Percentiles rank a stretch among this genome's conserved stretches.
Conservation (phyloP, 2,797 vertebrate genomes). For the Malurus leucopterus region DNA sequence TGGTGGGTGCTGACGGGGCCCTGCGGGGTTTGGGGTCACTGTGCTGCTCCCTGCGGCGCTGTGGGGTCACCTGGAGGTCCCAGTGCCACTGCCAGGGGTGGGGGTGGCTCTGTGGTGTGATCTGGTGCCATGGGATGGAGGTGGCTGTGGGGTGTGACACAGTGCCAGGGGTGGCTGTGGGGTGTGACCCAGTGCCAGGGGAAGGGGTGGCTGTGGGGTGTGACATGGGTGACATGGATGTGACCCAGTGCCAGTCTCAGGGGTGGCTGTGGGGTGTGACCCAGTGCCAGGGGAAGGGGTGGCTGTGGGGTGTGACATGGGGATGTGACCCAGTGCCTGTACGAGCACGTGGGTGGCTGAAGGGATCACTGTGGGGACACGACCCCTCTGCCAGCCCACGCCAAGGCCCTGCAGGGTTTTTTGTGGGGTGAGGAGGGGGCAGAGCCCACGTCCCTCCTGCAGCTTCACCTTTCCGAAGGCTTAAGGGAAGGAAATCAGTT, state of each 20-base stretch:
- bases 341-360: neutral
- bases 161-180: neutral
- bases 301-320: rapidly evolving
- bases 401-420: rapidly evolving
- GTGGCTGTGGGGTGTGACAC: neutral
- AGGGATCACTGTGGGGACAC: rapidly evolving
- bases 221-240: too few relatives aligned
- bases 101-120: neutral
- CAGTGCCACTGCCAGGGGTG: rapidly evolving
- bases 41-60: neutral
- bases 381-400: neutral
- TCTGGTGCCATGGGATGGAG: neutral
- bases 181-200: neutral
- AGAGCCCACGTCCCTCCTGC: neutral
- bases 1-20: neutral
- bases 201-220: neutral
- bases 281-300: neutral
- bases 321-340: rapidly evolving
- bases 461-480: neutral
- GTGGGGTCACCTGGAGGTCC: neutral
- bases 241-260: neutral
- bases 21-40: neutral
- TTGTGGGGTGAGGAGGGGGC: neutral
- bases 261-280: neutral
- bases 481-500: neutral